Evolutionary conservation across 2,888 invertebrate species (phyloP), one percentile per base, ranked within the genome.

Genomic region (Acronicta alni): DNA sequence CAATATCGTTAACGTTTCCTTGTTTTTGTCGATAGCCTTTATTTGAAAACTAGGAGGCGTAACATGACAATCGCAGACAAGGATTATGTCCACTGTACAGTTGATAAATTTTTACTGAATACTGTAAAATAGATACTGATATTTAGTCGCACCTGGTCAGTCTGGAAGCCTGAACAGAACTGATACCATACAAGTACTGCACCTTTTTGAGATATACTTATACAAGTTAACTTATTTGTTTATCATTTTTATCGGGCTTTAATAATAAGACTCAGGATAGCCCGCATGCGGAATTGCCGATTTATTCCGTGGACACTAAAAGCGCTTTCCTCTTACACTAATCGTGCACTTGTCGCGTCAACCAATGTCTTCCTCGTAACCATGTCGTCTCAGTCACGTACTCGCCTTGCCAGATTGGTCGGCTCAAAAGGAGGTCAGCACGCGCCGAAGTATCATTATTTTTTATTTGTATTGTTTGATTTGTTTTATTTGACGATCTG

Each of bases 381-480:
- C 38, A 45, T 51, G 48, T 63, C 39, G 32, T 46, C 42, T 53
- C 32, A 44, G 62, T 67, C 72, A 75, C 75, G 72, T 75, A 60
- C 42, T 44, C 18, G 20, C 52, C 62, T 55, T 66, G 63, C 59
- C 62, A 55, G 53, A 67, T 67, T 49, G 52, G 37, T 41, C 42
- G 30, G 41, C 45, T 20, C 57, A 48, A 57, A 72, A 71, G 45
- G 44, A 43, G 72, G 66, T 74, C 71, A 56, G 35, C 38, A 53
- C 62, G 35, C 70, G 51, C 44, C 44, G 38, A 55, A 37, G 20
- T 60, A 57, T 57, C 51, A 45, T 58, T 54, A 57, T 45, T 48
- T 45, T 57, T 47, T 23, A 10, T 39, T 51, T 37, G 16, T 32
- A 39, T 58, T 54, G 46, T 47, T 65, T 65, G 44, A 46, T 35